Evolutionary conservation across 2,888 invertebrate genomes (phyloP), one percentile per base, ranked within the genome.

Genomic region (Drosophila greeni): DNA sequence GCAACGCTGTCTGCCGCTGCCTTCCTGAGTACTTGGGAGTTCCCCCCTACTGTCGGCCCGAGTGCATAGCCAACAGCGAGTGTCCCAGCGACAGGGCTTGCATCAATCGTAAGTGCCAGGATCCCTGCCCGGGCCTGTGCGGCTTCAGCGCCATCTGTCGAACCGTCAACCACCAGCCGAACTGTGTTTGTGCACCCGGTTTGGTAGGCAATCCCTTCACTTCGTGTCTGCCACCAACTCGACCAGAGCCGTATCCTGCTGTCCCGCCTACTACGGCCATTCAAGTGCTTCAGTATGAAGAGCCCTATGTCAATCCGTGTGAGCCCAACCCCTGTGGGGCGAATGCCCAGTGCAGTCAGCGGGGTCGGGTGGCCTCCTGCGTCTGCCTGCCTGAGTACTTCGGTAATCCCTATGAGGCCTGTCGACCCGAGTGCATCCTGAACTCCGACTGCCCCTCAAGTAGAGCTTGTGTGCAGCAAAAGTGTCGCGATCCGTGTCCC

Each of bases 401-500:
- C 66, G 92, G 92, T 52, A 91, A 92, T 83, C 92, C 92, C 5
- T 92, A 92, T 70, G 91, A 92, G 81, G 92, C 92, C 14, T 95
- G 95, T 84, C 91, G 93, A 72, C 95, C 95, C 1, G 95, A 95
- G 89, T 96, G 96, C 86, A 90, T 94, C 37, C 90, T 94, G 47
- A 95, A 94, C 87, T 92, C 93, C 2, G 95, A 96, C 86, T 96
- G 95, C 86, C 89, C 93, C 11, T 92, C 92, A 51, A 91, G 93
- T 85, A 89, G 91, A 79, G 94, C 95, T 12, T 95, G 95, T 83
- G 91, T 93, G 23, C 92, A 93, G 87, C 92, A 92, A 82, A 94
- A 94, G 90, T 95, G 95, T 85, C 90, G 91, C 73, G 94, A 96
- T 88, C 96, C 96, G 3, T 96, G 96, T 77, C 92, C 92, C 2